These are phyloP conservation scores for Magallana angulata DNA, from an alignment of 1,140 invertebrate genomes.

Conservation along the genomic window DNA sequence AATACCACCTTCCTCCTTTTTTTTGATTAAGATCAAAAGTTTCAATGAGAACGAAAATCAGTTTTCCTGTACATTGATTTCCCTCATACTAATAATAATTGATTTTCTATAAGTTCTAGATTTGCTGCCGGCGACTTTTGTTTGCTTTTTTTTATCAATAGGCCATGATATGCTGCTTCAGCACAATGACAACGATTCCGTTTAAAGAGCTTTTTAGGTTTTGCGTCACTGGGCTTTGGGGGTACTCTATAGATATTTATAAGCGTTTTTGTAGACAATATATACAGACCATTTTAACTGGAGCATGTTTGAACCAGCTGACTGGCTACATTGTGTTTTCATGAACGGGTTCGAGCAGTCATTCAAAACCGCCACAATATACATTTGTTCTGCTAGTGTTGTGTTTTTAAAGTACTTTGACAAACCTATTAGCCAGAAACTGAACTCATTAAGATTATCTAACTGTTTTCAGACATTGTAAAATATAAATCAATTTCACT, in stretches of 20 bases:
- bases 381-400: not conserved
- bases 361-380: not conserved
- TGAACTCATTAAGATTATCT: not conserved
- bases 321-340: conserved; percentile 9
- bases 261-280: not conserved
- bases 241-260: not conserved
- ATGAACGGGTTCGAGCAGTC: not conserved
- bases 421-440: not conserved
- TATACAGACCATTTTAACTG: conserved; percentile 14
- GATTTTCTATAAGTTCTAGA: conserved; percentile 3
- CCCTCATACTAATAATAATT: not conserved
- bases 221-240: not conserved
- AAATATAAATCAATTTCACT: no score
- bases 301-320: conserved; percentile 24
- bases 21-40: no score
- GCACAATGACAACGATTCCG: not conserved
- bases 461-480: no score
- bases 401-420: not conserved
- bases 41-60: not conserved
- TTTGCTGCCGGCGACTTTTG: not conserved
- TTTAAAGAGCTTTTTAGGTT: conserved; percentile 8
- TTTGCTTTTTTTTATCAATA: not conserved
- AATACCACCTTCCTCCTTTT: no score
- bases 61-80: not conserved
- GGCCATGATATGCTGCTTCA: conserved; percentile 18